phyloP scores from a whole-genome alignment of 2,797 vertebrate species.

The Ambastaia sidthimunki region DNA sequence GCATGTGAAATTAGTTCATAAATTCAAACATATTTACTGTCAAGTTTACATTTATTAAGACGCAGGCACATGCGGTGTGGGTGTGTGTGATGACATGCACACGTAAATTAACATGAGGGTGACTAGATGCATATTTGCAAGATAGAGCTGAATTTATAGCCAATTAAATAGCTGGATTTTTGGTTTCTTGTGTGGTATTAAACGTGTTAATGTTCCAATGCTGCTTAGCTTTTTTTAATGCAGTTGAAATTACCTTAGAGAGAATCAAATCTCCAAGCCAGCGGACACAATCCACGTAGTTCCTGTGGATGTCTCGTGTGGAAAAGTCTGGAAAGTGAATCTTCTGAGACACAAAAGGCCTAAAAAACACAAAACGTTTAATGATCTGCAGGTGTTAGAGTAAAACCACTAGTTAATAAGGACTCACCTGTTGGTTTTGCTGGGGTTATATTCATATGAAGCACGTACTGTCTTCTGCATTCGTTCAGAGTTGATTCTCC shows the following conservation, averaged over 20 bases:
- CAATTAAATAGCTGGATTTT: too few relatives aligned
- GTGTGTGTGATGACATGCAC: too few relatives aligned
- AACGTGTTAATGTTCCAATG: too few relatives aligned
- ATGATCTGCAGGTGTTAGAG: not conserved
- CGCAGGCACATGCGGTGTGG: too few relatives aligned
- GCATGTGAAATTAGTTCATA: not conserved
- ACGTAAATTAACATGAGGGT: too few relatives aligned
- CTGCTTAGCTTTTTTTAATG: not conserved
- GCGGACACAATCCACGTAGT: conserved; percentile 98
- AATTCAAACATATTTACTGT: too few relatives aligned
- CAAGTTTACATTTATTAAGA: too few relatives aligned
- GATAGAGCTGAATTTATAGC: too few relatives aligned
- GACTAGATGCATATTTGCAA: too few relatives aligned
- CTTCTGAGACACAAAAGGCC: conserved; percentile 99
- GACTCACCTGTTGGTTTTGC: conserved; percentile 94
- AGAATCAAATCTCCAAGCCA: conserved; percentile 98
- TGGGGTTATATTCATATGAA: conserved; percentile 98
- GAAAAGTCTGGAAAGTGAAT: conserved; percentile 99
- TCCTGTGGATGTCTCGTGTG: conserved; percentile 97
- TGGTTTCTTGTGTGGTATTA: not conserved
- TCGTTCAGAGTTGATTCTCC: conserved; percentile 96
- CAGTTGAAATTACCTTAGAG: conserved; percentile 83
- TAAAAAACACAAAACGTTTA: conserved; percentile 56
- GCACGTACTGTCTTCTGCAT: conserved; percentile 96
- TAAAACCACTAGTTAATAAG: not conserved